Evolutionary conservation across 2,888 invertebrate genomes (phyloP), one percentile per base, ranked within the genome.

Genomic region (Diadegma fenestrale): DNA sequence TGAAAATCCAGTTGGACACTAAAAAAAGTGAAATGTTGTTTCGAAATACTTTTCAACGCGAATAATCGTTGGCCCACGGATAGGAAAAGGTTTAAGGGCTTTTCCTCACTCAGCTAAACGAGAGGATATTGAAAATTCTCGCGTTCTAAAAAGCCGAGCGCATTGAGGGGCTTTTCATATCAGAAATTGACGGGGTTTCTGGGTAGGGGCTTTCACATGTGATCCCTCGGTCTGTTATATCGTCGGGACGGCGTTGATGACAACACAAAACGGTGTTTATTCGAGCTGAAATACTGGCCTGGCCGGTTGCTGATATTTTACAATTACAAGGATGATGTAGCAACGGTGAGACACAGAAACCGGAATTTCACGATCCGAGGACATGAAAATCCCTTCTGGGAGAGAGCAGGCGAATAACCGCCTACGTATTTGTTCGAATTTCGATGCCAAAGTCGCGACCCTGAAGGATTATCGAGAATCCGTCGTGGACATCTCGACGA

Each of bases 381-480:
- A 72, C 58, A 66, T 80, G 45, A 64, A 82, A 78, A 82, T 72
- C 72, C 85, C 80, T 85, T 64, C 37, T 14, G 48, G 63, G 63
- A 51, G 48, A 51, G 63, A 51, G 37, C 80, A 82, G 85, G 64
- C 83, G 84, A 86, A 85, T 86, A 86, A 87, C 86, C 37, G 81
- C 85, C 80, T 85, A 82, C 58, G 80, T 80, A 75, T 45, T 84
- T 76, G 77, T 86, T 79, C 83, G 26, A 84, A 82, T 84, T 82
- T 66, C 71, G 54, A 71, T 26, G 61, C 45, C 37, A 37, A 37
- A 66, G 76, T 73, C 72, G 69, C 72, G 69, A 80, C 82, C 84
- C 86, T 80, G 68, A 61, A 73, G 86, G 88, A 86, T 88, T 88
- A 88, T 88, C 88, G 87, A 71, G 71, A 84, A 82, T 66, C 73